phyloP scores from a whole-genome alignment of 2,113 vertebrate genomes.

The Orientallactaga bullata region DNA sequence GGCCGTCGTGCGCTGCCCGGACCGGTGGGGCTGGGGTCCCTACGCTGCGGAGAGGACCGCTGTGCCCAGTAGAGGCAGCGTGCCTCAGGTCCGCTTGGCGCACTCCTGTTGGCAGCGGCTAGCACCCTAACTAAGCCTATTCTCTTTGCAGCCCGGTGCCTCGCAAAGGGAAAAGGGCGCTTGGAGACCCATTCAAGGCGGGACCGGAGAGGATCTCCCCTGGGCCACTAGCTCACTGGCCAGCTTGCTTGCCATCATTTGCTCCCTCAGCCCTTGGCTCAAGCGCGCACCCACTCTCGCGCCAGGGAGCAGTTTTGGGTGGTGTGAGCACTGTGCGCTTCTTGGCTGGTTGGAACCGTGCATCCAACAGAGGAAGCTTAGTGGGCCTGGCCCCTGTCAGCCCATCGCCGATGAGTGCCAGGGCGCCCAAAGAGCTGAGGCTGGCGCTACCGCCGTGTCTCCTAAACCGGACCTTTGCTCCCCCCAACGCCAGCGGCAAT shows the following conservation, averaged over 20 bases:
- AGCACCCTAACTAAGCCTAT: conserved; percentile 81
- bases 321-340: conserved; percentile 59
- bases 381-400: conserved; percentile 81
- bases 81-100: conserved; percentile 1
- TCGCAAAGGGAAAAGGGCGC: conserved; percentile 61
- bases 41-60: not conserved
- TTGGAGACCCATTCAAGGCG: conserved; percentile 29
- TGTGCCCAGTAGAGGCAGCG: not conserved
- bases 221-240: conserved; percentile 44
- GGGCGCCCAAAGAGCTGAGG: conserved; percentile 91
- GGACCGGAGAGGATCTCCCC: conserved; percentile 65
- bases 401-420: conserved; percentile 92
- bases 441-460: conserved; percentile 91
- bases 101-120: not conserved
- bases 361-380: conserved; percentile 78
- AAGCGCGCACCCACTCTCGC: conserved; percentile 25
- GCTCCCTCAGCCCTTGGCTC: conserved; percentile 12
- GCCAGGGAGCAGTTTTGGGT: conserved; percentile 63
- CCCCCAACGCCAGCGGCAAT: conserved; percentile 84
- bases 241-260: not conserved
- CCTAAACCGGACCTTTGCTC: conserved; percentile 89
- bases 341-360: conserved; percentile 55
- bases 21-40: not conserved
- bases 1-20: not conserved
- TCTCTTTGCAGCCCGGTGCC: conserved; percentile 84